phyloP scores from a whole-genome alignment of 2,888 invertebrate genomes.

The Mimumesa dahlbomi region DNA sequence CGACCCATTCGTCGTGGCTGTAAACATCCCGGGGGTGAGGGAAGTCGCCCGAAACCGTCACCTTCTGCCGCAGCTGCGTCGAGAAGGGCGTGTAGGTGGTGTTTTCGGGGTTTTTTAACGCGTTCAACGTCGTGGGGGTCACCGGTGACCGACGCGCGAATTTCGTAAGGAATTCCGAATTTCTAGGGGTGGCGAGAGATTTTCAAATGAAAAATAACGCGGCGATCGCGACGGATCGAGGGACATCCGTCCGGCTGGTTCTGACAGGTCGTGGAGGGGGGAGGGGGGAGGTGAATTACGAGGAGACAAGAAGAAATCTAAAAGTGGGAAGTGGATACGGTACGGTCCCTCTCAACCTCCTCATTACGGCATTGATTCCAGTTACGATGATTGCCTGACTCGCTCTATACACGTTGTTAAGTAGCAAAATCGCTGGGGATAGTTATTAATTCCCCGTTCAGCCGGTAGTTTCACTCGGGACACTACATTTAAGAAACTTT shows the following conservation, averaged over 20 bases:
- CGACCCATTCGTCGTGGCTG: slow-evolving; percentile 58
- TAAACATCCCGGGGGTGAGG: slow-evolving; percentile 49
- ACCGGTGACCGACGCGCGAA: too few relatives aligned
- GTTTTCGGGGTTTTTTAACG: too few relatives aligned
- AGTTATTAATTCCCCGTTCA: slow-evolving; percentile 34
- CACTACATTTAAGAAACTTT: slow-evolving; percentile 27
- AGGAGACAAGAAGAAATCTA: slow-evolving; percentile 2
- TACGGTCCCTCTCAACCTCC: slow-evolving; percentile 18
- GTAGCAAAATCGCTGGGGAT: slow-evolving; percentile 6
- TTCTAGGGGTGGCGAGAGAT: too few relatives aligned
- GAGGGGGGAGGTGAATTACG: not conserved
- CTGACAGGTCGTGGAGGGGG: too few relatives aligned
- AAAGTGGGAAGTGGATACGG: slow-evolving; percentile 31
- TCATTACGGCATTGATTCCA: slow-evolving; percentile 27
- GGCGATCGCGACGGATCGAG: too few relatives aligned
- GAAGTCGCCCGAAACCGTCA: slow-evolving; percentile 42
- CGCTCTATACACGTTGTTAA: slow-evolving; percentile 17
- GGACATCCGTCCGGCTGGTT: too few relatives aligned
- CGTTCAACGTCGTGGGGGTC: too few relatives aligned
- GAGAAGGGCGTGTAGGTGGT: too few relatives aligned
- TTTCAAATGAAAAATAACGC: too few relatives aligned
- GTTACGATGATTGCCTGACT: slow-evolving; percentile 32
- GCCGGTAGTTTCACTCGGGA: slow-evolving; percentile 27
- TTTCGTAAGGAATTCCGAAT: too few relatives aligned
- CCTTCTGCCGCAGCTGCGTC: too few relatives aligned